Conservation (phyloP, 53 echinoderm and acorn worm genomes). For the Paelopatides confundens region DNA sequence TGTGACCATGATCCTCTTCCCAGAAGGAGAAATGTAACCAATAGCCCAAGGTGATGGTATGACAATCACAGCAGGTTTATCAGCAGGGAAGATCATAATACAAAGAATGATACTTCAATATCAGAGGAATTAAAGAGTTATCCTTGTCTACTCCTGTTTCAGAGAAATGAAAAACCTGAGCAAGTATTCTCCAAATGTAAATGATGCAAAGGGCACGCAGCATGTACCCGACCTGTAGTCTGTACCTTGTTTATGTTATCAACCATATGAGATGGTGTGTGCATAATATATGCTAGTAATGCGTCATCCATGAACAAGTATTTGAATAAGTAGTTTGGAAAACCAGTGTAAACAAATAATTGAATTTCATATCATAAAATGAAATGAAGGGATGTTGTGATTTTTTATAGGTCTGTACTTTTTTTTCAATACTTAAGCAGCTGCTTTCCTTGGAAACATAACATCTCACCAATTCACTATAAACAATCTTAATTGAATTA, state of each 20-base stretch:
- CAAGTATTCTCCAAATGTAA: background rate
- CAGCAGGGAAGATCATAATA: slow-evolving; percentile 2
- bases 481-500: too few relatives aligned
- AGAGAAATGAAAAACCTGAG: slow-evolving; percentile 29
- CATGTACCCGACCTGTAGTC: background rate
- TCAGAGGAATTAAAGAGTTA: slow-evolving; percentile 27
- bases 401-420: too few relatives aligned
- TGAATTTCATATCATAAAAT: too few relatives aligned
- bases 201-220: slow-evolving; percentile 25
- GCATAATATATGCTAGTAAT: background rate
- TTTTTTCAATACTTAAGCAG: too few relatives aligned
- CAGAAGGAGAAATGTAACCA: background rate
- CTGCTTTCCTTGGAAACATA: too few relatives aligned
- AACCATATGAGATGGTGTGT: background rate
- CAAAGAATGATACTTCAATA: slow-evolving; percentile 21
- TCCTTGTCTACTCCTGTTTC: slow-evolving; percentile 32
- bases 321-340: too few relatives aligned
- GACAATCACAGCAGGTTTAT: background rate
- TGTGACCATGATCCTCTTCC: background rate
- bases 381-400: too few relatives aligned
- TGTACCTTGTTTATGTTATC: background rate
- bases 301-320: too few relatives aligned
- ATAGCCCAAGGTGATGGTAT: background rate
- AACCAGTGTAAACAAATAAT: too few relatives aligned
- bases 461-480: too few relatives aligned